Base-by-base conservation (phyloP, 2,113 vertebrate genomes). In the Melospiza melodia region DNA sequence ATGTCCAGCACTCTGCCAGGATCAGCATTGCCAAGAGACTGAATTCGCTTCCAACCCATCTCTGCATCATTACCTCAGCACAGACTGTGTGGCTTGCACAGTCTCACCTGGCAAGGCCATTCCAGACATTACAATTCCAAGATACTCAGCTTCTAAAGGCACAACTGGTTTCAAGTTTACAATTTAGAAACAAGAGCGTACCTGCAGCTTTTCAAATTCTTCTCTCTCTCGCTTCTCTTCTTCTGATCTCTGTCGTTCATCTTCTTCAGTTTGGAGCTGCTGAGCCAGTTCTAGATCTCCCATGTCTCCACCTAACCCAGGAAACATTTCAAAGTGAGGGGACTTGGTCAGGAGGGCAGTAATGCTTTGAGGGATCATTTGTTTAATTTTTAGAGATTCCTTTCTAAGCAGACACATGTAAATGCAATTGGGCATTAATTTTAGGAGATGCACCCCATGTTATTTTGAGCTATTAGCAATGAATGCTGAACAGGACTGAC, bases 141-240 rank as follows among this genome's bases (percentile, higher is more conserved):
- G 27, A 59, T 13, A 87, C 12, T 48, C 46, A 54, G 28, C 68
- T 78, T 74, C 51, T 49, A 48, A 74, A 14, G 11, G 51, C 33
- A 90, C 14, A 93, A 31, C 23, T 33, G n/a, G 59, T 81, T 35
- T 16, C 15, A 61, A 65, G 19, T 30, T 79, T 43, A 81, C 8
- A 6, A 24, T 43, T 78, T 15, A 66, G n/a, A 87, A 89, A 33
- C 37, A 89, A 39, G 12, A 87, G 9, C 25, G 31, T 88, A 99
- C 99, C 98, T 99, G 99, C 37, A 99, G 96, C 92, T 98, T 98
- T 96, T 98, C 98, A 97, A 99, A 99, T 89, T 99, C 98, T 82
- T 98, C 97, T 28, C 74, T 97, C 92, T 99, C 99, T 95, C 81
- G 93, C 73, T 89, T 97, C 54, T 97, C 96, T 87, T 98, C 98